phyloP scores from a whole-genome alignment of 1,140 invertebrate species.

The Habropoda laboriosa region DNA sequence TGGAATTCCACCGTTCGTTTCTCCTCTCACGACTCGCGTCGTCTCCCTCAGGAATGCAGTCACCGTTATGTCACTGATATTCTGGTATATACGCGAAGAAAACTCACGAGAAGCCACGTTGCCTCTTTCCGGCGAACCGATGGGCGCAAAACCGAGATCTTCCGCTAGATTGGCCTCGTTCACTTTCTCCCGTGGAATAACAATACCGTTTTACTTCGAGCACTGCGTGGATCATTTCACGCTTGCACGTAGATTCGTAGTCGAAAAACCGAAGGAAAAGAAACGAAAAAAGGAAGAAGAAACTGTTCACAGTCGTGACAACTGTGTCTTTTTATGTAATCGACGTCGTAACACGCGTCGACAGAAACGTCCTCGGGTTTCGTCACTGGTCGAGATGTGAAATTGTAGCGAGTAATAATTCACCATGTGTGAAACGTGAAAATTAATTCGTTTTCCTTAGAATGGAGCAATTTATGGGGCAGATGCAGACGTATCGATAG shows the following conservation, averaged over 20 bases:
- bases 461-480: background rate
- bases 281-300: background rate
- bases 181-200: slow-evolving; percentile 58
- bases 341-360: slow-evolving; percentile 4
- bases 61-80: slow-evolving; percentile 68
- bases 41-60: slow-evolving; percentile 54
- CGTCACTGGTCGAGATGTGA: background rate
- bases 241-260: too few species aligned
- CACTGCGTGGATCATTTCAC: background rate
- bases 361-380: background rate
- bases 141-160: slow-evolving; percentile 50
- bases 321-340: slow-evolving; percentile 25
- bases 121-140: slow-evolving; percentile 33
- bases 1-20: slow-evolving; percentile 22
- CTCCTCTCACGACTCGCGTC: slow-evolving; percentile 14
- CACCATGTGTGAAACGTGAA: background rate
- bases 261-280: background rate
- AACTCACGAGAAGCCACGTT: slow-evolving; percentile 34
- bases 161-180: slow-evolving; percentile 45
- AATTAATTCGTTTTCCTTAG: background rate
- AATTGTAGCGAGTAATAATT: background rate
- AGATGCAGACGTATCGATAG: background rate
- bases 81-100: slow-evolving; percentile 20
- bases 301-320: background rate
- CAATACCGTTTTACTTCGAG: slow-evolving; percentile 36